These are phyloP conservation scores for Ischnus inquisitorius DNA, from an alignment of 2,888 invertebrate genomes.

Conservation along the genomic window DNA sequence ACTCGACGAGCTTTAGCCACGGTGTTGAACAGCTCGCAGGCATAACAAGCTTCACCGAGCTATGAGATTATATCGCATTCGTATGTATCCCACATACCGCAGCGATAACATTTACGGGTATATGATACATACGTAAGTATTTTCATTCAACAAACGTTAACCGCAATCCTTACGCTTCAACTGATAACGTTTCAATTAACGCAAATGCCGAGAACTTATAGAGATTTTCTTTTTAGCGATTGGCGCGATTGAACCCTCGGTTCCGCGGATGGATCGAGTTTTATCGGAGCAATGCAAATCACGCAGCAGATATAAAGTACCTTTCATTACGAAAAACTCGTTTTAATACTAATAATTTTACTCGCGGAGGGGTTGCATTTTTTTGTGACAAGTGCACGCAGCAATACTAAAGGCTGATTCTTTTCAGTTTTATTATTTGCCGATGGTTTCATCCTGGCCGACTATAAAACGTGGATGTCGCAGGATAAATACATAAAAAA, in stretches of 20 bases:
- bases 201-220: conserved; percentile 39
- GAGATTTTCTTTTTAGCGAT: conserved; percentile 34
- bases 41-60: conserved; percentile 27
- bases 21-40: conserved; percentile 18
- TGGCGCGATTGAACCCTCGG: conserved; percentile 2
- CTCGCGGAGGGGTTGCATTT: too few relatives aligned
- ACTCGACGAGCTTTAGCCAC: conserved; percentile 46
- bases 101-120: conserved; percentile 15
- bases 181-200: conserved; percentile 74
- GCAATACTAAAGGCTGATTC: too few relatives aligned
- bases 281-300: not conserved
- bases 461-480: too few relatives aligned
- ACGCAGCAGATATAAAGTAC: not conserved
- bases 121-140: conserved; percentile 23
- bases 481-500: too few relatives aligned
- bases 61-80: conserved; percentile 40
- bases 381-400: too few relatives aligned
- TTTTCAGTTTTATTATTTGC: too few relatives aligned
- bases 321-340: too few relatives aligned
- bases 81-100: conserved; percentile 15
- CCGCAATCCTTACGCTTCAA: conserved; percentile 13
- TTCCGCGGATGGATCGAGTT: conserved; percentile 1
- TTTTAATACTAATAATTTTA: too few relatives aligned
- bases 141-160: conserved; percentile 38
- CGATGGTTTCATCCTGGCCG: too few relatives aligned